Conservation (phyloP, 2,888 invertebrate species). For the Sarcophaga carnaria region DNA sequence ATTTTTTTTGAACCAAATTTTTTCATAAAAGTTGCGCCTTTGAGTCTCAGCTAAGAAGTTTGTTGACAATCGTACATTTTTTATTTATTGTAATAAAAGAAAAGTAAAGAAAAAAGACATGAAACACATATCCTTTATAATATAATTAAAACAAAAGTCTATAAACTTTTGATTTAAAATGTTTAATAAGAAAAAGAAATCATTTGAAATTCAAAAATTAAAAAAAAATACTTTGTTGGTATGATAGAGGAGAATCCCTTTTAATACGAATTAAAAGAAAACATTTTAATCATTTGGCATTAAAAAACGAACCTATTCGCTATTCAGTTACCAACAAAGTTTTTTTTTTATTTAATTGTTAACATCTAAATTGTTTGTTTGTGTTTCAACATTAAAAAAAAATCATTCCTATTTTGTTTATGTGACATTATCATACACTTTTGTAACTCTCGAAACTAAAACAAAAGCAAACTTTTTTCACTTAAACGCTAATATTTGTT, state of each 20-base stretch:
- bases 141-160: background rate
- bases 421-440: background rate
- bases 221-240: background rate
- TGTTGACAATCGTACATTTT: conserved; percentile 23
- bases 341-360: background rate
- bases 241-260: too few species aligned
- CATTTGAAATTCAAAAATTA: background rate
- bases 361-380: background rate
- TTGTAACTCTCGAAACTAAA: background rate
- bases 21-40: background rate
- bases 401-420: background rate
- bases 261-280: too few species aligned
- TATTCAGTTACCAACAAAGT: background rate
- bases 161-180: background rate
- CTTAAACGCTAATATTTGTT: conserved; percentile 60
- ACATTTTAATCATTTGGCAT: too few species aligned
- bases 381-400: background rate
- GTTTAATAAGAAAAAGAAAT: background rate
- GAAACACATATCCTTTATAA: conserved; percentile 17
- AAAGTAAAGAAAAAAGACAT: background rate
- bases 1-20: conserved; percentile 2
- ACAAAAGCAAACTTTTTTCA: conserved; percentile 26
- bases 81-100: conserved; percentile 34
- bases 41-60: conserved; percentile 15
- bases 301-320: too few species aligned